A percentile compares a stretch with the other conserved stretches of the same genome.
phyloP scores from a whole-genome alignment of 2,797 vertebrate species.

The Spea hammondii region DNA sequence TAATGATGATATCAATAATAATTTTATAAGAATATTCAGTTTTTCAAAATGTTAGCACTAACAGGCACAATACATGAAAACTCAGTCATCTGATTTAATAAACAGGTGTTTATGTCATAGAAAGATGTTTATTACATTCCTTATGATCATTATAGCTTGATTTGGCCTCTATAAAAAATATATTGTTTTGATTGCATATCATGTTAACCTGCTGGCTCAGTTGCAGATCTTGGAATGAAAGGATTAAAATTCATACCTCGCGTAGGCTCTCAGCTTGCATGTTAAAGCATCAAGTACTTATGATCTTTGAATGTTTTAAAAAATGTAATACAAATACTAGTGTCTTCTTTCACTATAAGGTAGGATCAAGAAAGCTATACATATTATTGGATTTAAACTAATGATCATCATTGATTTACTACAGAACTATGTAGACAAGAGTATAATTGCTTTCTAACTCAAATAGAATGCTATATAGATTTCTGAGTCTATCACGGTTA shows the following conservation, averaged over 20 bases:
- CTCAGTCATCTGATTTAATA: too few relatives aligned
- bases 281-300: constrained; percentile 6
- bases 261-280: constrained; percentile 7
- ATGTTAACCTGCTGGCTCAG: constrained; percentile 23
- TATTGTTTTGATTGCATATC: constrained; percentile 25
- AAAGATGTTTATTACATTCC: neutral
- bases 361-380: constrained; percentile 1
- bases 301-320: neutral
- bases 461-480: neutral
- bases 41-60: too few relatives aligned
- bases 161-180: neutral
- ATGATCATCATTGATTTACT: constrained; percentile 12
- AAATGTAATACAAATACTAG: constrained; percentile 12
- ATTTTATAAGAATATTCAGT: too few relatives aligned
- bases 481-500: constrained; percentile 4
- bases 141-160: neutral
- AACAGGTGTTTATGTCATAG: constrained; percentile 3
- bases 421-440: neutral
- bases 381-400: constrained; percentile 7
- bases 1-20: too few relatives aligned
- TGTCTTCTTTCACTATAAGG: constrained; percentile 1
- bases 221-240: constrained; percentile 13
- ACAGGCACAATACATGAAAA: too few relatives aligned
- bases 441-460: neutral
- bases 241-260: constrained; percentile 22